Base-by-base conservation (phyloP, 23 tunicate genomes). In the Styela clava region DNA sequence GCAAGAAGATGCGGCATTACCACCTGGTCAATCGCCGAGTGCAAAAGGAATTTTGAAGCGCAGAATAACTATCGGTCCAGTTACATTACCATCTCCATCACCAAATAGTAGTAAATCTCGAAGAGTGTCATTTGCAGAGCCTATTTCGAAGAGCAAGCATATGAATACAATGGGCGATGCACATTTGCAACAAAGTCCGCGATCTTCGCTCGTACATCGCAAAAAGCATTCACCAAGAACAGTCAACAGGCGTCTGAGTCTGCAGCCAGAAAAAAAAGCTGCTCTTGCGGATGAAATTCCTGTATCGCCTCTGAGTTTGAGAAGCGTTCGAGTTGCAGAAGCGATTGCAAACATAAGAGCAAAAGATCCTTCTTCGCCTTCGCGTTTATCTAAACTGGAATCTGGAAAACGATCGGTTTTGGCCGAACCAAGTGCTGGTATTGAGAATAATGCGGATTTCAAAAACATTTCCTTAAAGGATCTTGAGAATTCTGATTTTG, bases 101-200 rank as follows among this genome's bases (percentile, higher is more conserved):
- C 63, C 81, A 7, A 35, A 23, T 27, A 73, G 26, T 22, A 73
- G 79, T 2, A 79, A 86, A n/a, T 44, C 56, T 5, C 56, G 56
- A 44, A 84, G 97, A 25, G 97, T 91, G 62, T 91, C 97, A 2
- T 91, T 91, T 61, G 97, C 97, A 2, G 90, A 91, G 36, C 89
- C 95, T 12, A 89, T 89, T 3, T 85, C 88, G 27, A 69, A 81
- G 31, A 69, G 29, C 78, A 34, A 32, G 51, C 51, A 12, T 12
- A 32, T 0, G 25, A 16, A 32, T 22, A 5, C 29, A 5, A 27
- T 24, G 7, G 16, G 7, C 7, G 31, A 65, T 5, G 16, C 37
- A 21, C 5, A 71, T 16, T 31, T 26, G 3, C 77, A 71, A 34
- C 77, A 27, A 16, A 76, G 81, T 29, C 81, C 81, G n/a, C 28